phyloP scores from a whole-genome alignment of 2,113 vertebrate species.

The Indri indri region DNA sequence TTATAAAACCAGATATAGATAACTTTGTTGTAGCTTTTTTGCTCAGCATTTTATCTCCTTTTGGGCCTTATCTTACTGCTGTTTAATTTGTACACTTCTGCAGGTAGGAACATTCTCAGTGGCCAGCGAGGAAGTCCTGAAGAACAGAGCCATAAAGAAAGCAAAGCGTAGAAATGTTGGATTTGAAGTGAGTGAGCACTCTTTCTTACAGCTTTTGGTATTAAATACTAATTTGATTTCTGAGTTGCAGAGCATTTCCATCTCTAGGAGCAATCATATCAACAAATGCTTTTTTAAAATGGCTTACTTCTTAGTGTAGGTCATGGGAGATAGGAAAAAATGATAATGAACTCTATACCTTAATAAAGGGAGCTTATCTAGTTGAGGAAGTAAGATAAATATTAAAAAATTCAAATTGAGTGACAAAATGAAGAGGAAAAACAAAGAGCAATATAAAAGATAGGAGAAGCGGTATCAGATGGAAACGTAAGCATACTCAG shows the following conservation, averaged over 20 bases:
- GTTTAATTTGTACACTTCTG: not conserved
- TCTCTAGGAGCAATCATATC: not conserved
- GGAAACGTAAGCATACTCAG: rapidly evolving
- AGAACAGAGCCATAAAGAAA: constrained; percentile 95
- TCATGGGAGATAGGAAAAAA: not conserved
- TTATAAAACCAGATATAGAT: rapidly evolving
- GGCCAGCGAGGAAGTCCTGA: constrained; percentile 95
- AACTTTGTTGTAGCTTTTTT: not conserved
- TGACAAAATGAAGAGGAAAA: not conserved
- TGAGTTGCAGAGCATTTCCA: not conserved
- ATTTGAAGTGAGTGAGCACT: constrained; percentile 85
- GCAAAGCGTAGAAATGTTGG: constrained; percentile 91
- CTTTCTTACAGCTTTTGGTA: not conserved
- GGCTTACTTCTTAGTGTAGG: not conserved
- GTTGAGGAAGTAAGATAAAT: not conserved
- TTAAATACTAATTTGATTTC: not conserved
- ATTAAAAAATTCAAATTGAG: no score
- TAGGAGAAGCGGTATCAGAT: not conserved
- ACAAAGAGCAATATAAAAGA: rapidly evolving
- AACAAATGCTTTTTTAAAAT: not conserved
- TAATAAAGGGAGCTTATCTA: not conserved
- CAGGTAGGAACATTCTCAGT: constrained; percentile 95
- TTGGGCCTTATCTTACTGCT: not conserved
- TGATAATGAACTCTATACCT: no score
- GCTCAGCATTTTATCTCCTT: not conserved